Evolutionary conservation across 2,888 invertebrate genomes (phyloP).

Genomic region (Chrysomela aeneicollis): DNA sequence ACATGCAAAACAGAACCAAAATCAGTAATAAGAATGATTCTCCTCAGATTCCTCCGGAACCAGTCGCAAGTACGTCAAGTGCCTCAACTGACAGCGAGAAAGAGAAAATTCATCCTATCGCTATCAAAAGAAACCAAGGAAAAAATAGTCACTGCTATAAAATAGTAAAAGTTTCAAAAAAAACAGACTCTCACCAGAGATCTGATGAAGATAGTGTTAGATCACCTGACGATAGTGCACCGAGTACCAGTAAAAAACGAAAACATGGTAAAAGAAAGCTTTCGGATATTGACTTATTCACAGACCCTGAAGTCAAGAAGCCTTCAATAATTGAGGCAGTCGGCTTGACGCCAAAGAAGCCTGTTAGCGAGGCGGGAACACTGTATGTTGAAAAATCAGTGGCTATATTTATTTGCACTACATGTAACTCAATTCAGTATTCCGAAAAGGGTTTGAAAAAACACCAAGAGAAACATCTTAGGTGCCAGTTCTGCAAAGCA

Average conservation of each 20-base stretch:
- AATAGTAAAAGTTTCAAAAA: neutral
- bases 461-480: conserved; percentile 42
- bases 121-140: neutral
- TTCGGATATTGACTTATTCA: neutral
- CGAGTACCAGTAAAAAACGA: neutral
- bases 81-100: neutral
- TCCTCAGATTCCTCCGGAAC: neutral
- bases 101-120: neutral
- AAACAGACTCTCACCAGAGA: neutral
- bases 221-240: neutral
- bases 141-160: neutral
- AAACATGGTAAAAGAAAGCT: conserved; percentile 6
- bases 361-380: neutral
- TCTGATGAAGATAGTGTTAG: neutral
- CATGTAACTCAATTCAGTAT: conserved; percentile 43
- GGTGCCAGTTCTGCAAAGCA: conserved; percentile 46
- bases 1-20: neutral
- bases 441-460: conserved; percentile 36
- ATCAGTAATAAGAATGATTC: neutral
- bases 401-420: conserved; percentile 38
- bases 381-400: conserved; percentile 10
- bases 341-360: neutral
- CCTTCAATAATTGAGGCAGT: neutral
- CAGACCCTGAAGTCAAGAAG: neutral
- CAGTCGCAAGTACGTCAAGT: neutral